Base-by-base conservation (phyloP, 2,797 vertebrate species). In the Vipera latastei region DNA sequence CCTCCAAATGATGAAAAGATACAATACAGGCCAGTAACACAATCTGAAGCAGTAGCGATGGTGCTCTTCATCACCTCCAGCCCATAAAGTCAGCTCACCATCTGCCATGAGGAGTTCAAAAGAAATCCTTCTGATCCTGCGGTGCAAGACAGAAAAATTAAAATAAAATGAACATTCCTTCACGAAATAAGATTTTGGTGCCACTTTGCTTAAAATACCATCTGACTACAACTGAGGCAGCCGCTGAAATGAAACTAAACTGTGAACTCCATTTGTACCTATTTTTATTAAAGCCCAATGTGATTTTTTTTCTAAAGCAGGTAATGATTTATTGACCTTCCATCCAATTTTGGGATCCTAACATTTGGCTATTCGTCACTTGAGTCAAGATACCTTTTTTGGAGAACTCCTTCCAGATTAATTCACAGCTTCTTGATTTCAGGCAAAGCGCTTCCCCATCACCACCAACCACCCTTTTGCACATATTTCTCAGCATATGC, bases 401-500 rank as follows among this genome's bases (percentile, higher is more conserved):
- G 25, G 3, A 32, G 32, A 53, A 89, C 61, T 73, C 91, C 89
- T 90, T 65, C 89, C 73, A 16, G 4, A 20, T 51, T 78, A 88
- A 69, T 12, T 69, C 16, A 78, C 44, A 14, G 91, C 63, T 93
- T 88, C 86, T 22, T 0, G 16, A 89, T 87, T 86, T 78, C 2
- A 22, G 16, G 44, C 2, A 32, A 60, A 65, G 90, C 8, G 9
- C 20, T 56, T 59, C 48, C 51, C 51, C 51, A 38, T 38, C 38
- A 38, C 38, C 38, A 38, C 51, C 51, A 8, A 7, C 7, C 51
- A 53, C 8, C 92, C 91, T n/a, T 56, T 88, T 53, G 5, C 90
- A 78, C 56, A 2, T 92, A 91, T 91, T 60, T 59, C 85, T 83
- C 61, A 88, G 6, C 22, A 94, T 89, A 85, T 91, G 90, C 38